Evolutionary conservation across 2,888 invertebrate genomes (phyloP), one percentile per base, ranked within the genome.

Genomic region (Tryphoninae sp.): DNA sequence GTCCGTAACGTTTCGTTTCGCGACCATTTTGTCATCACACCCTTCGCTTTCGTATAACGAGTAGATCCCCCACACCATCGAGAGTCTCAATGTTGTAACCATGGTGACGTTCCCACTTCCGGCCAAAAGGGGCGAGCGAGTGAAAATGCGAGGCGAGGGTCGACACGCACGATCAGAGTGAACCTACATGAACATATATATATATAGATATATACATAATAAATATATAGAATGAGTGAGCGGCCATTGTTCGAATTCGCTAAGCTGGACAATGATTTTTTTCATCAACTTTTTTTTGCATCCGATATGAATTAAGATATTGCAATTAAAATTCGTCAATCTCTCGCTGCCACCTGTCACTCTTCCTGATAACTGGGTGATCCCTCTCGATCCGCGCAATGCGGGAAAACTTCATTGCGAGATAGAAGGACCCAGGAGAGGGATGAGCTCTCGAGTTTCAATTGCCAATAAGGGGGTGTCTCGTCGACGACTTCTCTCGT

Each of bases 11-110:
- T 88, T 89, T 88, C 85, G 88, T 86, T 87, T 88, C 90, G 89
- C 84, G 49, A 83, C 91, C 92, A 92, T 92, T 91, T 91, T 92
- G 91, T 91, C 90, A 91, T 89, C 89, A 68, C 68, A 68, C 90
- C 90, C 89, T 88, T 84, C 86, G 83, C 45, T 68, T 53, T 58
- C 19, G 45, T 64, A 68, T 72, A 72, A 78, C 78, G 65, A 55
- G 55, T 45, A 74, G 78, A 33, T 49, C 68, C 16, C 75, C 42
- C 68, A 68, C 67, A 76, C 76, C 49, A 59, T 55, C 68, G 53
- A 33, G 67, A 89, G 90, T 90, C 90, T 91, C 91, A 89, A 88
- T 90, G 90, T 89, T 91, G 92, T 91, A 91, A 91, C 92, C 91
- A 92, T 91, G 91, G 91, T 79, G 76, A 85, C 82, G 73, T 58